Base-by-base conservation (phyloP, 2,113 vertebrate genomes). In the Microtus oregoni region DNA sequence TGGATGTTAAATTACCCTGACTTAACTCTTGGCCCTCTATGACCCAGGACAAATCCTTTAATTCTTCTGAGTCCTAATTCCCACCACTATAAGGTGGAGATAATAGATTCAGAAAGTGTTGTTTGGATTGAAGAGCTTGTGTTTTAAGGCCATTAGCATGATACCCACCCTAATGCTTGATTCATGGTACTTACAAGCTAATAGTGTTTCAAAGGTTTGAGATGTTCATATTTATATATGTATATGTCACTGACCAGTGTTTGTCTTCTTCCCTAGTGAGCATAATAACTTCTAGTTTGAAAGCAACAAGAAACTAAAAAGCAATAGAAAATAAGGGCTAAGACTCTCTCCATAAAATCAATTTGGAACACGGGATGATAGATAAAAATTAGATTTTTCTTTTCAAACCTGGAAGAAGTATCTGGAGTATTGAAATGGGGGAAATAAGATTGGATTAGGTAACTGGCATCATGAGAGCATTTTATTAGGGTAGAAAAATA, bases 11-110 rank as follows among this genome's bases (percentile, higher is more conserved):
- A 41, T 94, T 50, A 32, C 17, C n/a, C 73, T 63, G 68, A 28
- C 87, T 97, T 96, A 95, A 94, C 77, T 97, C 94, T 73, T 88
- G 79, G 86, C 72, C 92, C 15, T 92, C 88, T 86, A 10, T 58
- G 82, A 79, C 32, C 35, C 67, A 95, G 86, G 82, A 88, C 75
- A 96, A 94, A 94, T 94, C 88, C 70, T 3, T 79, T 92, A 73
- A 75, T 77, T 94, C 79, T 76, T 95, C 55, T 89, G 82, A 92
- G 32, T 86, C 67, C 91, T 96, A 68, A 95, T 95, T 95, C 94
- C 65, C 55, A 97, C 55, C 73, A 83, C 26, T 75, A 38, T 75
- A 55, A 92, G 88, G 89, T 87, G 73, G 94, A 94, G 92, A 89
- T 90, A 95, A 94, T 70, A 35, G 22, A 61, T 75, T 96, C 44